A percentile compares a stretch with the other conserved stretches of the same genome.
Evolutionary conservation across 2,113 vertebrate genomes (phyloP).

Genomic region (human): DNA sequence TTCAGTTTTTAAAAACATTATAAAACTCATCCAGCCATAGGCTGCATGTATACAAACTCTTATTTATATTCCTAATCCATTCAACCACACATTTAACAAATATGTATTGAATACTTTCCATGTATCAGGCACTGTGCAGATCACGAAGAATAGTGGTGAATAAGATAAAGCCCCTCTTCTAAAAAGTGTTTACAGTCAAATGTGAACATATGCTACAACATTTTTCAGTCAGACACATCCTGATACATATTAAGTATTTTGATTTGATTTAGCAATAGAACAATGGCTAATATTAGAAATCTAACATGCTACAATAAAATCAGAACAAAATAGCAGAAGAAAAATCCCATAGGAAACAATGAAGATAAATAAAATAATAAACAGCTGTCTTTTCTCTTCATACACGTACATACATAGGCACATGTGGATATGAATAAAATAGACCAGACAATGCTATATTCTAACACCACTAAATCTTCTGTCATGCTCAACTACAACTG

Average conservation of each 20-base stretch:
- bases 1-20: not conserved
- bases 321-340: not conserved
- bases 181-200: not conserved
- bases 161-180: not conserved
- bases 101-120: not conserved
- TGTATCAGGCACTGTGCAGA: not conserved
- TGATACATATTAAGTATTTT: not conserved
- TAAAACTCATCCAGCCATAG: not conserved
- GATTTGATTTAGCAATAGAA: not conserved
- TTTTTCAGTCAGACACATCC: not conserved
- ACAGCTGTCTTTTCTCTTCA: not conserved
- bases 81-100: not conserved
- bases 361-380: not conserved
- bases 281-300: not conserved
- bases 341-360: not conserved
- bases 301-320: not conserved
- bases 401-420: accelerated
- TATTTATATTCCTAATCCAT: not conserved
- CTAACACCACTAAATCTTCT: not conserved
- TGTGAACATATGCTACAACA: not conserved
- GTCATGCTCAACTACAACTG: not conserved
- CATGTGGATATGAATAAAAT: not conserved
- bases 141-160: not conserved
- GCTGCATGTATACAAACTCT: not conserved
- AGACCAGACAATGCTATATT: not conserved